These are phyloP conservation scores for Cacatua alba DNA, from an alignment of 2,113 vertebrate species.

Conservation along the genomic window DNA sequence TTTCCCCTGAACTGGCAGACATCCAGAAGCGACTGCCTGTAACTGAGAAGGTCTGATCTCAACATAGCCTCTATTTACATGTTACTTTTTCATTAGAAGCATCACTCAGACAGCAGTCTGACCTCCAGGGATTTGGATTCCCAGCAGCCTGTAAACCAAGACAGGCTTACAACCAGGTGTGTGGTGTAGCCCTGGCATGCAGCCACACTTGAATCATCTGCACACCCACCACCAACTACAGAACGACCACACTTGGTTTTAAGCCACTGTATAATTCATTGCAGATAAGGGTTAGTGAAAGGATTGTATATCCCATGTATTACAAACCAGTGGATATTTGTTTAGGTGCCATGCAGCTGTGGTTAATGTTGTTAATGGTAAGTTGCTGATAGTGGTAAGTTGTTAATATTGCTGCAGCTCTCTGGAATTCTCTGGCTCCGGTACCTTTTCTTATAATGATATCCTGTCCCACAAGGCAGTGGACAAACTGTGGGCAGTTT, in stretches of 20 bases:
- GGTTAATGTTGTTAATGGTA: background rate
- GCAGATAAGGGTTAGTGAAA: background rate
- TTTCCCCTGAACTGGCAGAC: background rate
- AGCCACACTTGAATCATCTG: background rate
- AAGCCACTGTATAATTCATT: background rate
- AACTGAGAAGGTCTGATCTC: background rate
- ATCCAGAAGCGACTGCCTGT: background rate
- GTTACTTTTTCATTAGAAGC: background rate
- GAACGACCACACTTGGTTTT: background rate
- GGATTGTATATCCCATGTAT: background rate
- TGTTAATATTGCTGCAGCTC: background rate
- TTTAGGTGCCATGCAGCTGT: background rate
- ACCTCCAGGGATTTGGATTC: background rate
- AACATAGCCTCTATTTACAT: background rate
- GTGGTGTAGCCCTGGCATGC: background rate
- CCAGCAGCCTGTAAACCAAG: background rate
- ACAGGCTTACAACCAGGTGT: background rate
- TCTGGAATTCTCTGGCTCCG: background rate
- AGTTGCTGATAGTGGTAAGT: background rate
- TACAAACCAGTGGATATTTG: background rate
- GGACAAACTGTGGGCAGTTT: background rate
- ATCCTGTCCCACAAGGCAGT: background rate
- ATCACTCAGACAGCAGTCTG: rapidly evolving
- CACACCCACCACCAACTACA: background rate
- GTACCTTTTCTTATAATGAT: background rate